These are phyloP conservation scores for Liopterus haemorrhoidalis DNA, from an alignment of 2,888 invertebrate genomes.

Conservation along the genomic window DNA sequence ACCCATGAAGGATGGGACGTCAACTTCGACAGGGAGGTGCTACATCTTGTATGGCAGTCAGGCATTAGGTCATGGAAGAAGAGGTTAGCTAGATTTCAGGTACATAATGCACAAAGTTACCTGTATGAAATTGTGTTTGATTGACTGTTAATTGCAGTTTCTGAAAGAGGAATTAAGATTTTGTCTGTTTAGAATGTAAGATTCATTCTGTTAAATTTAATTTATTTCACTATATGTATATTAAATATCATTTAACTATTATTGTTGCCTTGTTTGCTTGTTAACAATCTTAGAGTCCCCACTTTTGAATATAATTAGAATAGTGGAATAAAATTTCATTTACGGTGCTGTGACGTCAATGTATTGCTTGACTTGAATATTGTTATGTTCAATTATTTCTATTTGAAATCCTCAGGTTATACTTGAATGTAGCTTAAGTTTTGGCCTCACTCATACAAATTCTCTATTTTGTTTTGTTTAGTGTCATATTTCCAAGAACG, in stretches of 20 bases:
- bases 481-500: no score
- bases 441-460: no score
- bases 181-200: background rate
- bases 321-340: no score
- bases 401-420: no score
- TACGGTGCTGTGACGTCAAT: no score
- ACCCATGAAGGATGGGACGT: conserved; percentile 98
- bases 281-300: no score
- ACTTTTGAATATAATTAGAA: no score
- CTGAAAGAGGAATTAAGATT: background rate
- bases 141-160: background rate
- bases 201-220: background rate
- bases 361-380: no score
- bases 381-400: no score
- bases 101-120: conserved; percentile 46
- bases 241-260: conserved; percentile 5
- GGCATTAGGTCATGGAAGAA: conserved; percentile 95
- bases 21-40: conserved; percentile 93
- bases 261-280: no score
- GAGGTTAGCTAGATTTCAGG: conserved; percentile 82
- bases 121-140: conserved; percentile 1
- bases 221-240: conserved; percentile 1
- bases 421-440: no score
- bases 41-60: conserved; percentile 91
- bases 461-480: no score